These are phyloP conservation scores for Carduelis carduelis DNA, from an alignment of 2,797 vertebrate species.

Conservation along the genomic window DNA sequence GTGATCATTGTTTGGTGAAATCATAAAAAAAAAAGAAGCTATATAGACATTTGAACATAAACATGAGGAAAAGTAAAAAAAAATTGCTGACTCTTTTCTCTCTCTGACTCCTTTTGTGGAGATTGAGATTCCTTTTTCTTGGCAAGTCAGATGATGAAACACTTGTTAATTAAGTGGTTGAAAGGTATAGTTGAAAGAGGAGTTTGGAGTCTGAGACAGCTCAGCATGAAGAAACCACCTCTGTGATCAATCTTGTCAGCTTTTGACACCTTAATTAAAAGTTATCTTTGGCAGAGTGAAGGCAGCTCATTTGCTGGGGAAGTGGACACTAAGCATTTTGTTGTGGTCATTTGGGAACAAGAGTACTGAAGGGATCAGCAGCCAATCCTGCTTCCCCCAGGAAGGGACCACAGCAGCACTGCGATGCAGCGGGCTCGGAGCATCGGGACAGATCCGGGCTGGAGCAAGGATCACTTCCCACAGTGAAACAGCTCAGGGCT, in stretches of 20 bases:
- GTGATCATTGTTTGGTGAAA: neutral
- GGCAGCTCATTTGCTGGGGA: neutral
- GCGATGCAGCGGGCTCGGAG: accelerated
- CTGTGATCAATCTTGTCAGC: neutral
- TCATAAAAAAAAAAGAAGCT: neutral
- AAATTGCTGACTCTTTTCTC: neutral
- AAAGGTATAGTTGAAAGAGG: neutral
- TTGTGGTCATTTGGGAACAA: neutral
- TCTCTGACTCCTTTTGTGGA: neutral
- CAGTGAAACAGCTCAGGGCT: neutral
- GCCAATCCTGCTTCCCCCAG: neutral
- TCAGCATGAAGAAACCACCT: neutral
- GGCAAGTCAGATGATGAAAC: neutral
- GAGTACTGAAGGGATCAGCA: neutral
- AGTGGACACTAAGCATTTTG: neutral
- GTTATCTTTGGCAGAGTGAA: neutral
- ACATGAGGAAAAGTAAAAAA: neutral
- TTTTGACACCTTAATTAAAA: conserved; percentile 15
- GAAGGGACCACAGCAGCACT: neutral
- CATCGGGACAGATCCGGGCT: accelerated
- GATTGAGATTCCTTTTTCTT: neutral
- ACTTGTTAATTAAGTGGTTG: conserved; percentile 17
- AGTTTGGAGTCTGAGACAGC: neutral
- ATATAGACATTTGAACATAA: neutral
- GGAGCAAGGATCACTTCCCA: accelerated